Base-by-base conservation (phyloP, 2,113 vertebrate species). In the Elachura formosa region DNA sequence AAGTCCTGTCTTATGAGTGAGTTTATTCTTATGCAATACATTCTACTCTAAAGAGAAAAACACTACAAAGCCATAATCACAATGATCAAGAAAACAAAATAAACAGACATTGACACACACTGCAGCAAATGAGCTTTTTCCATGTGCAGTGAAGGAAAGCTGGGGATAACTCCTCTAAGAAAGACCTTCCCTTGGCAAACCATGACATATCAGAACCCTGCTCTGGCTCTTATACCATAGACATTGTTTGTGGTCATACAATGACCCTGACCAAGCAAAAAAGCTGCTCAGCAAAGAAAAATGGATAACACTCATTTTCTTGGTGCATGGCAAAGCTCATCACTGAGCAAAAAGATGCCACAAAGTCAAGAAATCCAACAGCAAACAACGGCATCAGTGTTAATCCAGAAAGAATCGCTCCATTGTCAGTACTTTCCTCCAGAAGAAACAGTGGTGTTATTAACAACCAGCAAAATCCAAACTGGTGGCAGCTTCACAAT, bases 401-500 rank as follows among this genome's bases (percentile, higher is more conserved):
- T 93, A 66, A 54, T 20, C 66, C 69, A 93, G 78, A 73, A 73
- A 66, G 74, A 95, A 90, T 84, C 40, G 38, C 75, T 85, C 58
- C 0, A 19, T 76, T 90, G 55, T 87, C 74, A 34, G 45, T 0
- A 1, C 78, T 26, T 55, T 58, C 64, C 58, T 56, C 52, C 87
- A 68, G 52, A 36, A 89, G 77, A 81, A 95, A 95, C 89, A 97
- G 89, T 75, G 84, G 58, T 87, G n/a, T 89, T 89, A 90, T 87
- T 97, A 96, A 96, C 69, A 81, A 96, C 84, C 80, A 82, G 61
- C 76, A 89, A 73, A 92, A 93, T 56, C 82, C 78, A 91, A 91
- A 94, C 88, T 90, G 79, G 76, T 83, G 75, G 87, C 72, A 91
- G 82, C 6, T 94, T 58, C 54, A 94, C 85, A 92, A 93, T 77